A percentile compares a stretch with the other conserved stretches of the same genome.
Conservation (phyloP, 2,888 invertebrate genomes). For the Alitta virens region DNA sequence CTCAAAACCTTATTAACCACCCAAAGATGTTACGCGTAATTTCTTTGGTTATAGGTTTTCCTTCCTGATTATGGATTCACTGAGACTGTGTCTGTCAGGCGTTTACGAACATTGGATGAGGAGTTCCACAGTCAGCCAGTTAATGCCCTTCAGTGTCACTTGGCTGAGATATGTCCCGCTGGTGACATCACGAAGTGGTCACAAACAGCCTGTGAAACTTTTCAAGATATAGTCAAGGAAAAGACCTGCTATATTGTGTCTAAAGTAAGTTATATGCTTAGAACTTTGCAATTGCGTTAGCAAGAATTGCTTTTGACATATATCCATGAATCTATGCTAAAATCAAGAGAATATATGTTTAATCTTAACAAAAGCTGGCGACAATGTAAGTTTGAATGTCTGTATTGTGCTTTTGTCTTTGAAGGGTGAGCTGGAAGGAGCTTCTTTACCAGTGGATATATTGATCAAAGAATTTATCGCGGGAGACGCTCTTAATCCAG, state of each 20-base stretch:
- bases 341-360: too few species aligned
- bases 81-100: slow-evolving; percentile 59
- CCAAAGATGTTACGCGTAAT: background rate
- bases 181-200: slow-evolving; percentile 58
- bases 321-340: background rate
- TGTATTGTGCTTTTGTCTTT: background rate
- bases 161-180: slow-evolving; percentile 71
- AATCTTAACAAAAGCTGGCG: too few species aligned
- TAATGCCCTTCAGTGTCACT: slow-evolving; percentile 67
- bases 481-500: slow-evolving; percentile 65
- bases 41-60: slow-evolving; percentile 58
- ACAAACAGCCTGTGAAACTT: slow-evolving; percentile 41
- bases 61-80: slow-evolving; percentile 68
- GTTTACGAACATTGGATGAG: slow-evolving; percentile 61
- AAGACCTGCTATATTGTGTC: slow-evolving; percentile 1
- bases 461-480: slow-evolving; percentile 66
- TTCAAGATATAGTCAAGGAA: background rate
- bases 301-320: too few species aligned
- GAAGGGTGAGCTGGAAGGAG: slow-evolving; percentile 55
- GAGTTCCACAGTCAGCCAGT: slow-evolving; percentile 62
- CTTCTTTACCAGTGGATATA: slow-evolving; percentile 64
- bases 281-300: too few species aligned
- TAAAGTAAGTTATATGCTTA: slow-evolving; percentile 4
- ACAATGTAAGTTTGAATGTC: too few species aligned
- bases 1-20: too few species aligned